Base-by-base conservation (phyloP, 2,888 invertebrate genomes). In the Lithophane socia region DNA sequence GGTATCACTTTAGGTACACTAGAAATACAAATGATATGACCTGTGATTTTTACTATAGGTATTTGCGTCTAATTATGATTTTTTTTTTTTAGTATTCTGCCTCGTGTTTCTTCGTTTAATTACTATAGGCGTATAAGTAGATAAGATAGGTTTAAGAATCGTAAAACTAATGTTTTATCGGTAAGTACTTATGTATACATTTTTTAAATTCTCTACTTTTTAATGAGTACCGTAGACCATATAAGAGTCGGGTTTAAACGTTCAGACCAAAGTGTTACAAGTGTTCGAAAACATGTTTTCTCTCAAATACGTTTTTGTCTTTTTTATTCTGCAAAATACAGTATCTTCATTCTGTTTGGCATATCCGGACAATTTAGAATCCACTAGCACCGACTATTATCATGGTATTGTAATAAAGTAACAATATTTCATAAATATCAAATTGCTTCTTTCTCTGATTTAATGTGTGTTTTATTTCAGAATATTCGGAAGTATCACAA, bases 261-360 rank as follows among this genome's bases (percentile, higher is more conserved):
- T 37, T 29, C 16, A 54, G 3, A 10, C 21, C 8, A 69, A 71
- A 71, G 54, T 75, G 21, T 65, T 58, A n/a, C 60, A 42, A 60
- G 24, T 42, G n/a, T 67, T 71, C 42, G 52, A 49, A 54, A 85
- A 73, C 58, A 83, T 83, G 83, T 85, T 76, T 65, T 37, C 37
- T 56, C n/a, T 47, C 3, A 75, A 73, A 73, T 42, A 60, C 12
- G 18, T 76, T 49, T n/a, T 70, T 52, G 42, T 82, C 18, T 54
- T 76, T 68, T 56, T 76, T 54, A 73, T 83, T 61, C 24, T 82
- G 12, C 37, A 73, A 70, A 58, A 42, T 42, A 24, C 66, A 18
- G 37, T 73, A 47, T 66, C 37, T 56, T 44, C 37, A 24, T 37
- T 3, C 9, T n/a, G 24, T 58, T 0, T 13, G n/a, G 0, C 3